Conservation (phyloP, 2,797 vertebrate genomes). For the Momotus momota region DNA sequence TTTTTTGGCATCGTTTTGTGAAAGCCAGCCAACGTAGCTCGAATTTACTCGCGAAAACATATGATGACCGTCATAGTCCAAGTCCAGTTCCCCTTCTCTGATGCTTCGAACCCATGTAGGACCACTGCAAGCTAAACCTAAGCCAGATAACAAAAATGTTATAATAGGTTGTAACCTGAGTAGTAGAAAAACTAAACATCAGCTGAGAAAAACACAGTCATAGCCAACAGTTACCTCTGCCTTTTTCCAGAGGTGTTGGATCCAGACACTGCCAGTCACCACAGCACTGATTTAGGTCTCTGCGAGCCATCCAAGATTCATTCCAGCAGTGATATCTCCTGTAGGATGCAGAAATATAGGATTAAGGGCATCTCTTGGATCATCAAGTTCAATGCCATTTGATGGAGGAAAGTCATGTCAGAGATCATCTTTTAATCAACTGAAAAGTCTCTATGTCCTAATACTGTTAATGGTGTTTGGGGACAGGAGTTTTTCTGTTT, state of each 20-base stretch:
- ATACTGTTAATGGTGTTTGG: background rate
- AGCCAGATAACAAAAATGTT: background rate
- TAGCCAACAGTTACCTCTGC: constrained; percentile 65
- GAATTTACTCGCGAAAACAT: constrained; percentile 69
- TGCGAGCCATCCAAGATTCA: constrained; percentile 84
- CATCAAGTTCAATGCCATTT: background rate
- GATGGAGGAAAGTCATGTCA: background rate
- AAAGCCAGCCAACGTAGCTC: constrained; percentile 60
- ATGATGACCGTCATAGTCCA: constrained; percentile 67
- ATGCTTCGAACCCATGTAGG: constrained; percentile 73
- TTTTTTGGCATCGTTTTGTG: constrained; percentile 46
- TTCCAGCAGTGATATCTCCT: constrained; percentile 87
- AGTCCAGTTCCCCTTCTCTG: constrained; percentile 71
- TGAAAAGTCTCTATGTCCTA: background rate
- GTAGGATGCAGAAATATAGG: background rate
- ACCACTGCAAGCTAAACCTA: constrained; percentile 66
- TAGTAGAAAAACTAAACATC: background rate
- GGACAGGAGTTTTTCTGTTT: background rate
- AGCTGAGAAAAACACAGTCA: background rate
- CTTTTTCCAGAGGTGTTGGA: constrained; percentile 84
- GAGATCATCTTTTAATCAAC: background rate
- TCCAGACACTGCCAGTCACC: constrained; percentile 87
- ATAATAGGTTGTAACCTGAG: background rate
- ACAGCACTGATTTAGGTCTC: constrained; percentile 74
- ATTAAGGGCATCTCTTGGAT: background rate